A percentile compares a stretch with the other conserved stretches of the same genome.
Conservation (phyloP, 2,113 vertebrate species). For the Mustelus asterias region DNA sequence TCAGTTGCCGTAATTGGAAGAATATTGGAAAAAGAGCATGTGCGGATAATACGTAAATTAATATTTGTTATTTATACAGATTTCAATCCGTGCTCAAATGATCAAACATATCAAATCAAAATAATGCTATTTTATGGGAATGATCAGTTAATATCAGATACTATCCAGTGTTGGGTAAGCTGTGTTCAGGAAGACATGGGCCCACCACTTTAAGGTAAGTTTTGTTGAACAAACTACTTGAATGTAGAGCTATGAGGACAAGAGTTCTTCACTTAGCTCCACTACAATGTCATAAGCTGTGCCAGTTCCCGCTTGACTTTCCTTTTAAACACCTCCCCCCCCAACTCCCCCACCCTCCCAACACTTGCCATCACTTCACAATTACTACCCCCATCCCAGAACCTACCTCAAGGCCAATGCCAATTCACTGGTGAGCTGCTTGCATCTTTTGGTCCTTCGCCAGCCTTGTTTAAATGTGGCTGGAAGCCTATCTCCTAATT, state of each 20-base stretch:
- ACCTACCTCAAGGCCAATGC: background rate
- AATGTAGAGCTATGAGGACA: background rate
- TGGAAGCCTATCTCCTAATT: background rate
- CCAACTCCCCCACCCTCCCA: background rate
- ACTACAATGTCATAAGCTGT: background rate
- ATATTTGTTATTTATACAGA: background rate
- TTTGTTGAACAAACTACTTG: background rate
- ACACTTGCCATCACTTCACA: background rate
- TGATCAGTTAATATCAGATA: background rate
- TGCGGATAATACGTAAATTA: background rate
- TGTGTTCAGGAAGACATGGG: background rate
- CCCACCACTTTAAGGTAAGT: background rate
- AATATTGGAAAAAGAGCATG: background rate
- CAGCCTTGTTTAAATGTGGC: background rate
- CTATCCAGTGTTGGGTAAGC: background rate
- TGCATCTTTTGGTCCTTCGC: background rate
- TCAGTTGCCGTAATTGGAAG: slow-evolving; percentile 67
- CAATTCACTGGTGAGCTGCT: background rate
- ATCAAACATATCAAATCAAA: background rate
- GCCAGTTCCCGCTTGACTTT: background rate
- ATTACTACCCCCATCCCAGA: background rate
- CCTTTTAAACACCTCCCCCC: too few relatives aligned
- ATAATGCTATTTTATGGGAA: background rate
- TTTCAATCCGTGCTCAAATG: background rate
- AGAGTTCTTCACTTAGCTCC: background rate